phyloP scores from a whole-genome alignment of 2,888 invertebrate genomes.

The Bedellia somnulentella region DNA sequence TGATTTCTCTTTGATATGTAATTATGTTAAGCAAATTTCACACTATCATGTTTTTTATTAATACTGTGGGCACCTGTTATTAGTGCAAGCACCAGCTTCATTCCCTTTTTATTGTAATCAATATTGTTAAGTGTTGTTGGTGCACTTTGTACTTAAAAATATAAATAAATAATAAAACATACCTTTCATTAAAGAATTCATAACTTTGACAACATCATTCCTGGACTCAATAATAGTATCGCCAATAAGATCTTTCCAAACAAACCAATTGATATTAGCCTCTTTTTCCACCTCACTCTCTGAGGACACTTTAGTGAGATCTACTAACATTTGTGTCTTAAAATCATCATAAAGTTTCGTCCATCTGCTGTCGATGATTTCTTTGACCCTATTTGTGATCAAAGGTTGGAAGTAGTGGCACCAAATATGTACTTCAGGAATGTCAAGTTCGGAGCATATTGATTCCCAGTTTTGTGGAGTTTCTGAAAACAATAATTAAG shows the following conservation, averaged over 20 bases:
- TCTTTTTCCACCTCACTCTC: conserved; percentile 56
- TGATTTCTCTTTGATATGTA: no score
- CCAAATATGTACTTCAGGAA: conserved; percentile 68
- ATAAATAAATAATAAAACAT: conserved; percentile 7
- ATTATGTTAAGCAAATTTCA: no score
- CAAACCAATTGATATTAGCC: conserved; percentile 68
- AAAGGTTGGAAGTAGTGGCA: conserved; percentile 72
- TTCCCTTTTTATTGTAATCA: no score
- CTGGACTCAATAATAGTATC: conserved; percentile 49
- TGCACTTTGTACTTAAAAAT: no score
- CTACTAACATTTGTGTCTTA: conserved; percentile 36
- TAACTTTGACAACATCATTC: conserved; percentile 42
- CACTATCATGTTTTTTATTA: no score
- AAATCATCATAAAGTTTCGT: conserved; percentile 32
- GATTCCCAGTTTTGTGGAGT: conserved; percentile 64
- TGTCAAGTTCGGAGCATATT: conserved; percentile 62
- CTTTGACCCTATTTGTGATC: conserved; percentile 68
- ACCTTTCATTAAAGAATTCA: conserved; percentile 54
- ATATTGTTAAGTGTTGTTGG: no score
- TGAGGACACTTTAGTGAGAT: conserved; percentile 35
- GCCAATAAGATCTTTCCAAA: conserved; percentile 71
- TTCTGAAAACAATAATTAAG: conserved; percentile 38
- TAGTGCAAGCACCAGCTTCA: no score
- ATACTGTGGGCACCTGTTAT: no score
- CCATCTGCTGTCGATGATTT: conserved; percentile 57